Percentiles rank a stretch among this genome's conserved stretches.
phyloP scores from a whole-genome alignment of 2,797 vertebrate species.

The Lithobates pipiens region DNA sequence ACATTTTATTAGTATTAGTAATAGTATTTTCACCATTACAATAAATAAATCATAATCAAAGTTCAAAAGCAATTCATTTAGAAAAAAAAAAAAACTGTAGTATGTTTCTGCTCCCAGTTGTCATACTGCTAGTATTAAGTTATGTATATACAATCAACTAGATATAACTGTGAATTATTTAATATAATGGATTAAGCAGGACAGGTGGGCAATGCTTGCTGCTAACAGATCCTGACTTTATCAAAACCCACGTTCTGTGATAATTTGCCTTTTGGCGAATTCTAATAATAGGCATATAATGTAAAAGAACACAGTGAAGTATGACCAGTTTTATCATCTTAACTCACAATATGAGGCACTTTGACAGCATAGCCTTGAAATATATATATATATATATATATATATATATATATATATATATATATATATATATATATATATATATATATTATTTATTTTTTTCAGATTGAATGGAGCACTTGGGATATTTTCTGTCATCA shows the following conservation, averaged over 20 bases:
- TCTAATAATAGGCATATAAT: constrained; percentile 37
- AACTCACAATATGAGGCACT: constrained; percentile 4
- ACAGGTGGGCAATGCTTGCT: constrained; percentile 42
- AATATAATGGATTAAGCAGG: constrained; percentile 1
- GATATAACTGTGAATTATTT: constrained; percentile 7
- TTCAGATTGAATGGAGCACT: too few species aligned
- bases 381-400: neutral
- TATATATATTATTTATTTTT: too few species aligned
- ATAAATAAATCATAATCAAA: too few species aligned
- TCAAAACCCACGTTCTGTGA: constrained; percentile 52
- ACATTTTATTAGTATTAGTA: too few species aligned
- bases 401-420: too few species aligned
- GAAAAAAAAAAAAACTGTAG: too few species aligned
- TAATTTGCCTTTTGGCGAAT: constrained; percentile 47
- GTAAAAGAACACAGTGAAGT: constrained; percentile 37
- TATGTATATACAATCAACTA: neutral
- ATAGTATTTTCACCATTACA: too few species aligned
- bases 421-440: too few species aligned
- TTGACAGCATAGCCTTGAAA: neutral
- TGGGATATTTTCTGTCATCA: too few species aligned
- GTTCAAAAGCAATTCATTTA: too few species aligned
- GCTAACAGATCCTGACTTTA: constrained; percentile 37
- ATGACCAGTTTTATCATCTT: constrained; percentile 36
- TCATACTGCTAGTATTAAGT: too few species aligned
- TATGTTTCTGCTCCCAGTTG: too few species aligned